Evolutionary conservation across 2,888 invertebrate genomes (phyloP), one percentile per base, ranked within the genome.

Genomic region (Tridacna gigas): DNA sequence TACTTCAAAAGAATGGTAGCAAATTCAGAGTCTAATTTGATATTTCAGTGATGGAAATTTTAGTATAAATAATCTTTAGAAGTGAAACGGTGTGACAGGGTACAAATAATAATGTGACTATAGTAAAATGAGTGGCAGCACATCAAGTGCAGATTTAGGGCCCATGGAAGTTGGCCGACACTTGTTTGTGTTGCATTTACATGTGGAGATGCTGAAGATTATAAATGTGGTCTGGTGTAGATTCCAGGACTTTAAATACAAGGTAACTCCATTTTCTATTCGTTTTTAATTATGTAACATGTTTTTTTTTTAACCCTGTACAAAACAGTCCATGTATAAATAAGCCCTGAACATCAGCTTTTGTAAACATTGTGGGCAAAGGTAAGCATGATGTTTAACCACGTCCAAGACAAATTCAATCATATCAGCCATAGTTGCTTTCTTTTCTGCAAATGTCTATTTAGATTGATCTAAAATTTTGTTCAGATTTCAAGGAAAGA

Each of bases 171-270:
- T 91, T 22, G 92, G 92, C 26, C 89, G 92, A 18, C 92, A 92
- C 83, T 79, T 92, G 71, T 92, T 92, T 86, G 89, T 92, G 56
- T 90, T 92, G 25, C 91, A 92, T 77, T 89, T 92, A 18, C 93
- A 93, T 81, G 92, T 93, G 69, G 93, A 93, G 89, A 91, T 93
- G 84, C 88, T 93, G 71, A 93, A 93, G 88, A 93, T 93, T 60
- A 92, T 93, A 80, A 93, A 93, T 86, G 89, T 93, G 37, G 92
- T 93, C 80, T 93, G 93, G 93, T 92, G 93, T 84, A 90, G 91
- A 75, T 92, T 93, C 80, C 89, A 92, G 73, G 93, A 92, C 75
- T 93, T 93, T 84, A 89, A 91, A 75, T 89, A 88, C 80, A 93
- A 93, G 93, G 93, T 93, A 91, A 88, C 28, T 26, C 37, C 15